Base-by-base conservation (phyloP, 2,888 invertebrate species). In the Portevinia maculata region DNA sequence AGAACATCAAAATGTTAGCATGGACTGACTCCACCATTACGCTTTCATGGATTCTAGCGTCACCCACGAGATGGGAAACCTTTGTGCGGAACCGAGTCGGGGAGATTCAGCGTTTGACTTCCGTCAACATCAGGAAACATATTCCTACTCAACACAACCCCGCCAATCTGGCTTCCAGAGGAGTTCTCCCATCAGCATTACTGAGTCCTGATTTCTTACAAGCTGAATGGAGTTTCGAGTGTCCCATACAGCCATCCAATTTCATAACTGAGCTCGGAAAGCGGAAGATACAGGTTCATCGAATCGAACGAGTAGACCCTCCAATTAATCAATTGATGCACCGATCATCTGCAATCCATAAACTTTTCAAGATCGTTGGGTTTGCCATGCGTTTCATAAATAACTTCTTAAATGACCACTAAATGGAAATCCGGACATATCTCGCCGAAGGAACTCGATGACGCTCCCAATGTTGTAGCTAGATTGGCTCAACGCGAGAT, bases 41-140 rank as follows among this genome's bases (percentile, higher is more conserved):
- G 13, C 15, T 50, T 13, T 30, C 41, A 41, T 59, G 59, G 30
- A 59, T 41, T 41, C 41, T 34, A 19, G 59, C 6, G 17, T 44
- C 57, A 17, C 28, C n/a, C n/a, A n/a, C 30, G 41, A 57, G 17
- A 15, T 41, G 57, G 41, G 57, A 15, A 39, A 39, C 55, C 39
- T 55, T 55, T 55, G 37, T 55, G 7, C 24, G 55, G 39, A 55
- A 39, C 24, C 44, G 44, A 44, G 30, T 44, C n/a, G 59, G 59
- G n/a, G 17, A 46, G 13, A 32, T 60, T 7, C 60, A 41, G 30
- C 15, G 53, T 3, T 34, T 53, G 13, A 53, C 7, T 0, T 13
- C n/a, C 6, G 1, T 34, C 5, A 34, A 39, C 21, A 37, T 55
- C 2, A 39, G 55, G 55, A 11, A 24, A 8, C 55, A 55, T 39